Base-by-base conservation (phyloP, 2,113 vertebrate species). In the Calypte anna region DNA sequence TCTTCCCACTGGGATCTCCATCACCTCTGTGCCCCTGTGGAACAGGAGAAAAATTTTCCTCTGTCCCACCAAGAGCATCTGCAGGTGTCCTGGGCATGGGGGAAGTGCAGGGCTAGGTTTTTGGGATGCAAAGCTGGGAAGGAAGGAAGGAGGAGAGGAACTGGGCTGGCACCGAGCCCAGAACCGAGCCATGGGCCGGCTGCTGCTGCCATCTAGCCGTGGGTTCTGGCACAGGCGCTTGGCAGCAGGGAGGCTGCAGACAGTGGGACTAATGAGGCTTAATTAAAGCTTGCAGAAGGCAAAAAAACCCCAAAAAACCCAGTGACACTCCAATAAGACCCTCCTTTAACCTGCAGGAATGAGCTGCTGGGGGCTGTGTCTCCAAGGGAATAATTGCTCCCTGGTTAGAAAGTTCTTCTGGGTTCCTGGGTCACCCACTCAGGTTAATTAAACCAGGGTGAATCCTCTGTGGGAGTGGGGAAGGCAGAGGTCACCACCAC, bases 251-350 rank as follows among this genome's bases (percentile, higher is more conserved):
- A 6, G n/a, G 75, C 94, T 75, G 72, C 76, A 72, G 82, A 30
- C 24, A 19, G 53, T 16, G 61, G 61, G 85, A 51, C 83, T 91
- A 94, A 96, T 92, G 87, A 91, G 90, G 74, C 22, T 93, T 93
- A 72, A 94, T 95, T 95, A 95, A n/a, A 89, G 50, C 77, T 54
- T 31, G 12, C 3, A 7, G n/a, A 24, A 48, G 48, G 40, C 36
- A 38, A 38, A 38, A 40, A 40, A 40, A 40, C 10, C 40, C 40
- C 40, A 40, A 40, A 4, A 11, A 73, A 5, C 4, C 55, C 81
- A 21, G 76, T 4, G 90, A 50, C 36, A 6, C 2, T 36, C 31
- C 70, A 90, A 62, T 77, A n/a, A 5, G 44, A 12, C 59, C 50
- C 14, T 61, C 3, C 68, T 82, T 33, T 38, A 54, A 74, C 12